Evolutionary conservation across 2,888 invertebrate species (phyloP).

Genomic region (Gymnocheta viridis): DNA sequence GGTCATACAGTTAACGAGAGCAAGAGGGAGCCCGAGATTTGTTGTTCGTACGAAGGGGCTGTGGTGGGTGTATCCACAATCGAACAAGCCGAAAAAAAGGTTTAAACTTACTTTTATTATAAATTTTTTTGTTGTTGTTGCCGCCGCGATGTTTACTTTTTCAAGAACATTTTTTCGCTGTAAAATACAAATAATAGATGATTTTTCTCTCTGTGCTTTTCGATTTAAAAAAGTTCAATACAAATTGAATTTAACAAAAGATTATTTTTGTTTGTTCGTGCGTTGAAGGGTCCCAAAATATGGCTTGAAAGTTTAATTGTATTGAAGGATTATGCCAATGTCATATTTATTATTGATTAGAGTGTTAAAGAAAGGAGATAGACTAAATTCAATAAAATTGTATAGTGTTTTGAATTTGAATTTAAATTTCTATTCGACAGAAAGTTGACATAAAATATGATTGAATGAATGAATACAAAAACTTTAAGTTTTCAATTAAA

Average conservation of each 20-base stretch:
- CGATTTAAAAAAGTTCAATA: conserved; percentile 26
- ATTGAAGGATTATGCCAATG: conserved; percentile 65
- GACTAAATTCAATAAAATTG: conserved; percentile 18
- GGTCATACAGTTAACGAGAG: background rate
- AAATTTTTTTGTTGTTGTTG: conserved; percentile 12
- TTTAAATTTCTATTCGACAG: conserved; percentile 33
- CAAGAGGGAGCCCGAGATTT: conserved; percentile 1
- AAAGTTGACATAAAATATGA: conserved; percentile 43
- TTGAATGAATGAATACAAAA: conserved; percentile 27
- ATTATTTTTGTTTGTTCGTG: conserved; percentile 18
- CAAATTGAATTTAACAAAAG: conserved; percentile 54
- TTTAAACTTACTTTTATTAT: conserved; percentile 54
- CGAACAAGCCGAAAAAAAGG: conserved; percentile 38
- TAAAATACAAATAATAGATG: conserved; percentile 35
- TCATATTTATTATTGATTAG: conserved; percentile 61
- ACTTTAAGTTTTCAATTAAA: conserved; percentile 59
- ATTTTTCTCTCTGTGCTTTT: conserved; percentile 31
- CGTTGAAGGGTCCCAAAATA: conserved; percentile 44
- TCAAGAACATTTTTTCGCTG: conserved; percentile 41
- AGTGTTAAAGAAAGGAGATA: conserved; percentile 23
- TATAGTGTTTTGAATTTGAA: conserved; percentile 29
- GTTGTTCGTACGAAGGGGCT: conserved; percentile 36
- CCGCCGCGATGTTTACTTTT: conserved; percentile 57
- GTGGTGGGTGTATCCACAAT: conserved; percentile 46
- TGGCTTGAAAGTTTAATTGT: conserved; percentile 59